Evolutionary conservation across 2,113 vertebrate species (phyloP).

Genomic region (Alethe diademata): DNA sequence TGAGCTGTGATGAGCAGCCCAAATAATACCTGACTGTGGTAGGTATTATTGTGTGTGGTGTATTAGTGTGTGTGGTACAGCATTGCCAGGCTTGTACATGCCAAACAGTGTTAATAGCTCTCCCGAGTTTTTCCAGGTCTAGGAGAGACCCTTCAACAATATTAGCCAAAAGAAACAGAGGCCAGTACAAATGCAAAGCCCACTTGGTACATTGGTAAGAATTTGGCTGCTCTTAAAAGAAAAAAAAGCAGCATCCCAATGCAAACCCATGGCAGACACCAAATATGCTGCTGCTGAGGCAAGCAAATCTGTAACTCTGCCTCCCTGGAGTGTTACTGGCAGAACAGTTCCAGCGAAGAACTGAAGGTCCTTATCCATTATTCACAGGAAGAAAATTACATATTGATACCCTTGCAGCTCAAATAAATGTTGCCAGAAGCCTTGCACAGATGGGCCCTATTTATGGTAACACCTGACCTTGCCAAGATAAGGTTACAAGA

Average conservation of each 20-base stretch:
- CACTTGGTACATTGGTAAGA: not conserved
- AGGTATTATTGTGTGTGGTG: no score
- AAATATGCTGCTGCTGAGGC: not conserved
- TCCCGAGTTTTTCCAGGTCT: fast-evolving
- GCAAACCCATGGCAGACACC: not conserved
- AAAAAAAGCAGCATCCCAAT: not conserved
- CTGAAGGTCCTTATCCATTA: conserved; percentile 22
- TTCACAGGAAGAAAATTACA: conserved; percentile 24
- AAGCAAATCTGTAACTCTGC: not conserved
- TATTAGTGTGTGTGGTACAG: fast-evolving
- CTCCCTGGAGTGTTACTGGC: not conserved
- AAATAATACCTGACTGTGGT: not conserved
- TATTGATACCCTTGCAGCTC: not conserved
- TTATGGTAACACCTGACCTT: not conserved
- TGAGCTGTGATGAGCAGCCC: not conserved
- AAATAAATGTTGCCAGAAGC: not conserved
- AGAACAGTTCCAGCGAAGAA: not conserved
- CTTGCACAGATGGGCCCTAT: not conserved
- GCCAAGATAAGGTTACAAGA: not conserved
- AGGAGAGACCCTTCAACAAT: not conserved
- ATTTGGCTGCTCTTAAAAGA: not conserved
- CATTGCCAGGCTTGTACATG: not conserved
- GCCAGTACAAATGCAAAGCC: not conserved
- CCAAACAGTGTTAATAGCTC: not conserved
- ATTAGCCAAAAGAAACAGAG: not conserved